Percentiles rank a stretch among this genome's conserved stretches.
Conservation (phyloP, 1,140 invertebrate species). For the Zaprionus davidi region DNA sequence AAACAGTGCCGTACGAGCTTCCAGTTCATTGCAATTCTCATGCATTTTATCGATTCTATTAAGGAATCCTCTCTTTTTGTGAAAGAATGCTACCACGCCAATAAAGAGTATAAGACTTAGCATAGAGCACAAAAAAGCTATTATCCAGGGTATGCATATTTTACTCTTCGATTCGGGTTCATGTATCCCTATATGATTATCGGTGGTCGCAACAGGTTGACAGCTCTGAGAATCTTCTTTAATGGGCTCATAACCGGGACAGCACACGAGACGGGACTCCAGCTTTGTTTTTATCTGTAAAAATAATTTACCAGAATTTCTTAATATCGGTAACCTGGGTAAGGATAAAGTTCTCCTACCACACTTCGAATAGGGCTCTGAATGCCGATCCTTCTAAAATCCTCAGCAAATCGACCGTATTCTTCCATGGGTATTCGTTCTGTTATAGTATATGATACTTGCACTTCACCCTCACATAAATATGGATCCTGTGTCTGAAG, state of each 20-base stretch:
- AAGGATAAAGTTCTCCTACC: conserved; percentile 12
- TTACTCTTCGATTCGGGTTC: background rate
- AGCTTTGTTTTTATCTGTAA: conserved; percentile 41
- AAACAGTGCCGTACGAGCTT: background rate
- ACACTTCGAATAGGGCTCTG: background rate
- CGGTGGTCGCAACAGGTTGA: background rate
- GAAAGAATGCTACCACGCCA: background rate
- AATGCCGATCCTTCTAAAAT: background rate
- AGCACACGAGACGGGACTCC: conserved; percentile 32
- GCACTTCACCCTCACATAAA: background rate
- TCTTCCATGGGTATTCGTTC: conserved; percentile 15
- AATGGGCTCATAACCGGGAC: conserved; percentile 32
- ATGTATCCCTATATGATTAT: background rate
- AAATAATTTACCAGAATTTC: background rate
- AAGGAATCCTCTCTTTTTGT: background rate
- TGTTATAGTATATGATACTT: background rate
- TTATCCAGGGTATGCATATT: background rate
- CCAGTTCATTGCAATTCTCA: conserved; percentile 13
- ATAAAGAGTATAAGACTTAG: background rate
- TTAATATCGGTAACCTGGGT: background rate
- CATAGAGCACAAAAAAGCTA: background rate
- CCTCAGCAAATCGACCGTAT: conserved; percentile 2
- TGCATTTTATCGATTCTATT: background rate
- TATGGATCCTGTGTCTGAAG: conserved; percentile 17
- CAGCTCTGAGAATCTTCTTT: conserved; percentile 11